Evolutionary conservation across 1,140 invertebrate species (phyloP).

Genomic region (Dendrolimus kikuchii): DNA sequence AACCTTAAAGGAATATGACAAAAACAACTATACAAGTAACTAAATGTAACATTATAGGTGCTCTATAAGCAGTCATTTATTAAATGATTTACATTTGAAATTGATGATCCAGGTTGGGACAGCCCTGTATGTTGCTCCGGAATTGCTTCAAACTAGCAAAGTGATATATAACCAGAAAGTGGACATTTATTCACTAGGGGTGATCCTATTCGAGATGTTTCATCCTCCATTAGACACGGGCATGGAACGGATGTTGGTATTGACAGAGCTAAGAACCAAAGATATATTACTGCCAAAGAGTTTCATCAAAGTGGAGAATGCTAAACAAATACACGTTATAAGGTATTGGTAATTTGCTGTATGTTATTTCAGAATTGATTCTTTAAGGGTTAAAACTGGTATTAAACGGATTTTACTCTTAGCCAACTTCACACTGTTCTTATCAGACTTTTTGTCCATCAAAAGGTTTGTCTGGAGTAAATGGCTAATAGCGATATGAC

Average conservation of each 20-base stretch:
- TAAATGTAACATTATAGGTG: too few relatives aligned
- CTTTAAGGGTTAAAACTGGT: too few relatives aligned
- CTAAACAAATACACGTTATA: slow-evolving; percentile 64
- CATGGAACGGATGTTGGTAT: slow-evolving; percentile 90
- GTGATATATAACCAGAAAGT: slow-evolving; percentile 94
- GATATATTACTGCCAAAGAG: slow-evolving; percentile 54
- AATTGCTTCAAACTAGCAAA: slow-evolving; percentile 80
- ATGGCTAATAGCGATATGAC: too few relatives aligned
- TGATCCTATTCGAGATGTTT: slow-evolving; percentile 97
- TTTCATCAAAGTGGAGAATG: slow-evolving; percentile 46
- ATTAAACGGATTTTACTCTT: too few relatives aligned
- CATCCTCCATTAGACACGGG: slow-evolving; percentile 85
- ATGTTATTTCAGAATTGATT: too few relatives aligned
- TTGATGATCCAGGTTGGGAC: slow-evolving; percentile 82
- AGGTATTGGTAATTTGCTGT: slow-evolving; percentile 30
- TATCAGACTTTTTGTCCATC: too few relatives aligned
- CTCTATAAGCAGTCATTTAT: too few relatives aligned
- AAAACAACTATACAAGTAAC: too few relatives aligned
- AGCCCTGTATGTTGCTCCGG: slow-evolving; percentile 93
- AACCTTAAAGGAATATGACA: too few relatives aligned
- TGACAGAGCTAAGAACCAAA: slow-evolving; percentile 40
- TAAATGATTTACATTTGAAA: too few relatives aligned
- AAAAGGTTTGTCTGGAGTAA: too few relatives aligned
- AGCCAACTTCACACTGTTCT: too few relatives aligned
- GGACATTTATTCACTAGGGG: slow-evolving; percentile 91